Percentiles rank a stretch among this genome's conserved stretches.
phyloP scores from a whole-genome alignment of 2,888 invertebrate genomes.

The Himalopsyche japonica region DNA sequence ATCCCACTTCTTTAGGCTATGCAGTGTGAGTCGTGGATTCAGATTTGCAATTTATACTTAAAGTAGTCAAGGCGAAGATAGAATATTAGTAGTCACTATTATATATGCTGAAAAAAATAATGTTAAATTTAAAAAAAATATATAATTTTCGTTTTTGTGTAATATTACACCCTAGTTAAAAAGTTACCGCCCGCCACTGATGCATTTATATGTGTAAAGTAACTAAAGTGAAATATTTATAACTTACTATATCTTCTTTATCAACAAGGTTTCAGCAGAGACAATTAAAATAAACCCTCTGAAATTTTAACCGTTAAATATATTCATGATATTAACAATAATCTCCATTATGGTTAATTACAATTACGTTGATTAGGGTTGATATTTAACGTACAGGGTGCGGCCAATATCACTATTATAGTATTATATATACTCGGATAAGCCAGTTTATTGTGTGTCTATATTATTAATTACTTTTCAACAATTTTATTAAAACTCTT shows the following conservation, averaged over 20 bases:
- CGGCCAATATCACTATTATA: background rate
- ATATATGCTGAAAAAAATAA: no score
- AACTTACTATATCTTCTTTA: background rate
- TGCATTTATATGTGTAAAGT: no score
- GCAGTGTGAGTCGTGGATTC: no score
- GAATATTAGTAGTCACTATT: no score
- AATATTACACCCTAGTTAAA: no score
- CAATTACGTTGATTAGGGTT: background rate
- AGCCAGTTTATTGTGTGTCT: background rate
- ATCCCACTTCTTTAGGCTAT: no score
- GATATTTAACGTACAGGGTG: background rate
- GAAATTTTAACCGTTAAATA: background rate
- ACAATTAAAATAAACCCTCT: background rate
- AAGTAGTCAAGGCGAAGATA: no score
- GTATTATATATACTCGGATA: background rate
- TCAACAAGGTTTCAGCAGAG: background rate
- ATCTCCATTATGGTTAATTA: background rate
- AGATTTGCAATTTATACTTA: no score
- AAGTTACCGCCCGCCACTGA: no score
- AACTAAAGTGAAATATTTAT: no score
- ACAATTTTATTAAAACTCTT: background rate
- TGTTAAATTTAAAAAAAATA: no score
- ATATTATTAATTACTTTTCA: background rate
- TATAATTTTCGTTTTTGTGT: no score
- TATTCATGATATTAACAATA: background rate